phyloP scores from a whole-genome alignment of 2,888 invertebrate species.

The Brachyptera putata region DNA sequence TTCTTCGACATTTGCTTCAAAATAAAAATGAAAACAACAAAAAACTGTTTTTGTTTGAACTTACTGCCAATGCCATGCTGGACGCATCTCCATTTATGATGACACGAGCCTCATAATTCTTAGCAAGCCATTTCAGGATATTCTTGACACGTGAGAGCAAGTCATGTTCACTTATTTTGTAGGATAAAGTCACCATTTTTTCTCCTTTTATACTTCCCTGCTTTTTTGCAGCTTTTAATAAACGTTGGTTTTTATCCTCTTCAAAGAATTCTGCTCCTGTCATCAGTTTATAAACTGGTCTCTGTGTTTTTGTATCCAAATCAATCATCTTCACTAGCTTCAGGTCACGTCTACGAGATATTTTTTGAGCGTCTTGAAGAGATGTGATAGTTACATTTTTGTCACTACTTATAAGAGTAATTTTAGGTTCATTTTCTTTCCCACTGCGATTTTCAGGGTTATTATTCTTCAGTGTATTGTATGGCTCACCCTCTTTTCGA shows the following conservation, averaged over 20 bases:
- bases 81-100: conserved; percentile 51
- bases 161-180: conserved; percentile 62
- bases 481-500: background rate
- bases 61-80: conserved; percentile 45
- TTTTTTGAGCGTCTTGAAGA: conserved; percentile 63
- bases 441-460: background rate
- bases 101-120: conserved; percentile 60
- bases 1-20: too few relatives aligned
- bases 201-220: conserved; percentile 53
- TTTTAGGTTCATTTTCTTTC: conserved; percentile 46
- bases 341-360: conserved; percentile 63
- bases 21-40: too few relatives aligned
- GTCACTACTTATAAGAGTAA: conserved; percentile 61
- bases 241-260: conserved; percentile 55
- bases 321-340: conserved; percentile 66
- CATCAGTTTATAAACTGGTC: conserved; percentile 65
- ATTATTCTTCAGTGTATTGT: background rate
- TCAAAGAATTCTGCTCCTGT: conserved; percentile 60
- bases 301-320: conserved; percentile 60
- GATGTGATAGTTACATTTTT: conserved; percentile 56
- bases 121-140: conserved; percentile 61
- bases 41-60: too few relatives aligned
- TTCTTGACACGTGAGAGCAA: conserved; percentile 59
- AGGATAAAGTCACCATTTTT: conserved; percentile 59
- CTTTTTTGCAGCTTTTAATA: conserved; percentile 42